Evolutionary conservation across 2,113 vertebrate genomes (phyloP), one percentile per base, ranked within the genome.

Genomic region (Dissostichus mawsoni): DNA sequence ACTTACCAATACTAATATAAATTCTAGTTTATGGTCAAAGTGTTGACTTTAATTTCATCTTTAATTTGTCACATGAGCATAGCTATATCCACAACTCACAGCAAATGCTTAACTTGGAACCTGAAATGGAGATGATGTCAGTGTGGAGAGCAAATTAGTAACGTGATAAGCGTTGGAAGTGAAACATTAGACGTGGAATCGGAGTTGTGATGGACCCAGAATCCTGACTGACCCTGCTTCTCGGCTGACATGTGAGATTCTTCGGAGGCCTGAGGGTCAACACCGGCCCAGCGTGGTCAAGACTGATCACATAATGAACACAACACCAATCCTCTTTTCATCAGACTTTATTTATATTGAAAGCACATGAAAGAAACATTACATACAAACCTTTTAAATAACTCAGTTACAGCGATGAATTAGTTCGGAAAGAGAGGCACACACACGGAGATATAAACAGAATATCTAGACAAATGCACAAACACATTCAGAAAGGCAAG

Each of bases 101-200:
- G 23, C 61, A 45, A 69, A 81, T 48, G 62, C 67, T 72, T 65
- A 17, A 57, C 52, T 50, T 80, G 74, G 73, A 79, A 79, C 85
- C 59, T 86, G 78, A 90, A 87, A 82, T 79, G 78, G 85, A 85
- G 85, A 87, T 87, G 87, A 91, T 87, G 89, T 90, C 90, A 90
- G 81, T 50, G 78, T 63, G 80, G 69, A 79, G 81, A 85, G 86
- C 78, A 82, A 85, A 89, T 87, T 62, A 62, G 92, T 93, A 93
- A 92, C 41, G 72, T 53, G 91, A 94, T 86, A 77, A 88, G 57
- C 13, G 52, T 71, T 89, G 80, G 77, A 92, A 79, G 89, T 85
- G 92, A 91, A 91, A 92, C 90, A 68, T 76, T 65, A 94, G 85
- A 77, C 11, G 55, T 64, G 58, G 85, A 89, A 92, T 84, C 55